Percentiles rank a stretch among this genome's conserved stretches.
These are phyloP conservation scores for Hydrocynus forskahlii DNA, from an alignment of 2,797 vertebrate species.

Conservation along the genomic window DNA sequence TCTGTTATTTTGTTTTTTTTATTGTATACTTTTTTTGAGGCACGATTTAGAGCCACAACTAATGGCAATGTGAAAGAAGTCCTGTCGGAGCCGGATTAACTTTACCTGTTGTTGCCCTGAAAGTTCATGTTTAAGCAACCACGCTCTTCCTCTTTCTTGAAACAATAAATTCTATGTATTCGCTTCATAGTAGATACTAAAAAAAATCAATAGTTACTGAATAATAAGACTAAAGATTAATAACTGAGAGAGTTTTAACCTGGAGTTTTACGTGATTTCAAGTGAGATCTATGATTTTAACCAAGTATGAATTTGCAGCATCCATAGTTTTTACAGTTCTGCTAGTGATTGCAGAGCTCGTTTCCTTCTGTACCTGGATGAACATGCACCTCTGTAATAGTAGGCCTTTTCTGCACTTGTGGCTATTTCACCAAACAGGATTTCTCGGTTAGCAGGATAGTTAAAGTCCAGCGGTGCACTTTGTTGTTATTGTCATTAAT, in stretches of 20 bases:
- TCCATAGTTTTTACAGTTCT: no score
- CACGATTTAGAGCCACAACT: not conserved
- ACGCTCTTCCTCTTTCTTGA: not conserved
- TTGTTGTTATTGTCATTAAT: not conserved
- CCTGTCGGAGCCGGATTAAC: not conserved
- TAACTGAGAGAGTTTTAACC: not conserved
- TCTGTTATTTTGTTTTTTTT: constrained; percentile 16
- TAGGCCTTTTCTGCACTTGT: not conserved
- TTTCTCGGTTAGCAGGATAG: no score
- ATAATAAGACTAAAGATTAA: not conserved
- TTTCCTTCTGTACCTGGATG: not conserved
- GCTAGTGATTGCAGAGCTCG: no score
- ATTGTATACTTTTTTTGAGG: not conserved
- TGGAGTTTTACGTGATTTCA: no score
- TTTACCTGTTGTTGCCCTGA: not conserved
- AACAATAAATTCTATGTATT: not conserved
- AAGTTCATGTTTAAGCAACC: not conserved
- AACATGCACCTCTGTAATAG: not conserved
- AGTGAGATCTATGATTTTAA: not conserved
- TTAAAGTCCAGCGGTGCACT: not conserved
- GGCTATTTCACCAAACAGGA: no score
- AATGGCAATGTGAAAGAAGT: not conserved
- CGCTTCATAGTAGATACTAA: not conserved
- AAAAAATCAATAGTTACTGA: not conserved
- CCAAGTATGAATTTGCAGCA: not conserved